phyloP scores from a whole-genome alignment of 1,140 invertebrate species.

The Ips typographus region DNA sequence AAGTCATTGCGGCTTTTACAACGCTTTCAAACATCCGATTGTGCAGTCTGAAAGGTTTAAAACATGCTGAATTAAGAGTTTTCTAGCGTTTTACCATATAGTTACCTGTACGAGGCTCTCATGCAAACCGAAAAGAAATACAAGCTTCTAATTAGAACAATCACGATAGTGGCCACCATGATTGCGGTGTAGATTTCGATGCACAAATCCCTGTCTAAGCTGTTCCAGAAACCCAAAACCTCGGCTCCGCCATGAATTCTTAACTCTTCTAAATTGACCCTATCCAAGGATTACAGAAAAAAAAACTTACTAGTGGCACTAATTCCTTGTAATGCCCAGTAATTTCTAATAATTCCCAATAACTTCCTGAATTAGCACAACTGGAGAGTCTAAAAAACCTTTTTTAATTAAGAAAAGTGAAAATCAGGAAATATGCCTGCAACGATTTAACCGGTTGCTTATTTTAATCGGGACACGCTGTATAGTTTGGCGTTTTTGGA shows the following conservation, averaged over 20 bases:
- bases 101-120: constrained; percentile 46
- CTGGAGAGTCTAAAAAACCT: no score
- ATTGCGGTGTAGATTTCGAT: constrained; percentile 58
- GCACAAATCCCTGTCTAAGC: constrained; percentile 22
- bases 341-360: no score
- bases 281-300: no score
- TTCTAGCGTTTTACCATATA: background rate
- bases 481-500: no score
- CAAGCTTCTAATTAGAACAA: constrained; percentile 53
- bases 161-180: constrained; percentile 60
- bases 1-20: constrained; percentile 59
- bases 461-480: no score
- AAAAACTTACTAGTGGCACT: no score
- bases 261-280: constrained; percentile 43
- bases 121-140: constrained; percentile 46
- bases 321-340: no score
- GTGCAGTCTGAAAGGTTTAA: constrained; percentile 57
- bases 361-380: no score
- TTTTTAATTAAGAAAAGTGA: no score
- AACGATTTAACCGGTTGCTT: no score
- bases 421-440: no score
- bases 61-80: background rate
- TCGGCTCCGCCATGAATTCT: constrained; percentile 21
- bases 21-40: constrained; percentile 65
- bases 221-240: constrained; percentile 24